phyloP scores from a whole-genome alignment of 2,113 vertebrate species.

The Forbesichthys agassizii region DNA sequence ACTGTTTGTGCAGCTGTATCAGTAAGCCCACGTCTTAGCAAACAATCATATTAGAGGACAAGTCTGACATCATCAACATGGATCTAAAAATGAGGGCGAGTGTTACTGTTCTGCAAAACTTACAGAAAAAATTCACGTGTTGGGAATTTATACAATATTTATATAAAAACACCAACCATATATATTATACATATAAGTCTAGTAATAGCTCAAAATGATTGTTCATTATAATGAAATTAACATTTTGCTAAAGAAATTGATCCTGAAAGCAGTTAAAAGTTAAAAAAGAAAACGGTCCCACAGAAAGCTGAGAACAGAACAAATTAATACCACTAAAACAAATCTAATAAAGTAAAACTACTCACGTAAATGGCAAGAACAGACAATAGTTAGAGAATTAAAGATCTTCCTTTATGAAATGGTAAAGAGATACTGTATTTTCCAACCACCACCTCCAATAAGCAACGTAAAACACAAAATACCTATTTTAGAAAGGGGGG shows the following conservation, averaged over 20 bases:
- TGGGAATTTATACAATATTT: slow-evolving; percentile 35
- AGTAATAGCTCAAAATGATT: slow-evolving; percentile 62
- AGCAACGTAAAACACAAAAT: no score
- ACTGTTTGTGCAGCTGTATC: slow-evolving; percentile 38
- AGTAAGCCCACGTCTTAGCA: slow-evolving; percentile 1
- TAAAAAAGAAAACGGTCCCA: not conserved
- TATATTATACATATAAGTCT: slow-evolving; percentile 26
- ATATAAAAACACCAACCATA: slow-evolving; percentile 7
- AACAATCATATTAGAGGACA: not conserved
- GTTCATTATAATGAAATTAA: slow-evolving; percentile 49
- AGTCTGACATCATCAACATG: not conserved
- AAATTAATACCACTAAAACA: slow-evolving; percentile 23
- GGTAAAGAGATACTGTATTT: not conserved
- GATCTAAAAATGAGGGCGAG: not conserved
- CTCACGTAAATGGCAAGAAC: not conserved
- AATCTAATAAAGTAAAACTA: slow-evolving; percentile 21
- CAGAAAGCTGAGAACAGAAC: not conserved
- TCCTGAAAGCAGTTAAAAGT: slow-evolving; percentile 18
- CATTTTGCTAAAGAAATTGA: slow-evolving; percentile 22
- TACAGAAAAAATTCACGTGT: slow-evolving; percentile 66
- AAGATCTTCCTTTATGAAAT: no score
- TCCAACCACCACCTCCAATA: not conserved
- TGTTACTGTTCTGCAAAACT: slow-evolving; percentile 16
- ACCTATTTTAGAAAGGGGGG: no score
- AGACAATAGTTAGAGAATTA: not conserved